Conservation (phyloP, 2,888 invertebrate genomes). For the Alloscopus bannaensis region DNA sequence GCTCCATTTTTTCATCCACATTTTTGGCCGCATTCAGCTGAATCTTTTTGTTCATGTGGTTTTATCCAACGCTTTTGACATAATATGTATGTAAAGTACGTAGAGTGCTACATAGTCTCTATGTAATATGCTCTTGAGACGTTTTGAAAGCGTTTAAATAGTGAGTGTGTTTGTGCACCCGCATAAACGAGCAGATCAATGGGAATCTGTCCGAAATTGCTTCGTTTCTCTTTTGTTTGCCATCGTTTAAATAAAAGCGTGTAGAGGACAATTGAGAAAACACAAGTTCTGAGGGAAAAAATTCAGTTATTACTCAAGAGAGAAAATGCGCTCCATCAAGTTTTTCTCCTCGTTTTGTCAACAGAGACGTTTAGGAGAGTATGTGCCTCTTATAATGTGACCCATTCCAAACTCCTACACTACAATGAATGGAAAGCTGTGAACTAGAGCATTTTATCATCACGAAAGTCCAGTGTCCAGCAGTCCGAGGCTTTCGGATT, state of each 20-base stretch:
- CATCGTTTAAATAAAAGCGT: conserved; percentile 39
- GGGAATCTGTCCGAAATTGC: conserved; percentile 16
- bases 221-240: conserved; percentile 7
- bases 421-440: conserved; percentile 34
- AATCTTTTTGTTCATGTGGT: conserved; percentile 33
- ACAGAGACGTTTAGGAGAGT: no score
- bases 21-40: conserved; percentile 10
- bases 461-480: conserved; percentile 14
- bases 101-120: no score
- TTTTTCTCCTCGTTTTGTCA: no score
- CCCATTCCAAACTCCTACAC: conserved; percentile 33
- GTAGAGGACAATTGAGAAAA: conserved; percentile 37
- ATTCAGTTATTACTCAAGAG: background rate
- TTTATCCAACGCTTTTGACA: conserved; percentile 4
- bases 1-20: conserved; percentile 16
- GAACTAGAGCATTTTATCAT: conserved; percentile 49
- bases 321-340: background rate
- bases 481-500: conserved; percentile 32
- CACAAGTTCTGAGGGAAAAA: conserved; percentile 24
- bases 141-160: background rate
- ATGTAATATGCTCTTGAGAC: conserved; percentile 20
- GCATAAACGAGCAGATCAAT: conserved; percentile 40
- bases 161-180: background rate
- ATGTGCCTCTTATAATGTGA: background rate
- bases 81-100: background rate